phyloP scores from a whole-genome alignment of 2,113 vertebrate genomes.

The Hyperoodon ampullatus region DNA sequence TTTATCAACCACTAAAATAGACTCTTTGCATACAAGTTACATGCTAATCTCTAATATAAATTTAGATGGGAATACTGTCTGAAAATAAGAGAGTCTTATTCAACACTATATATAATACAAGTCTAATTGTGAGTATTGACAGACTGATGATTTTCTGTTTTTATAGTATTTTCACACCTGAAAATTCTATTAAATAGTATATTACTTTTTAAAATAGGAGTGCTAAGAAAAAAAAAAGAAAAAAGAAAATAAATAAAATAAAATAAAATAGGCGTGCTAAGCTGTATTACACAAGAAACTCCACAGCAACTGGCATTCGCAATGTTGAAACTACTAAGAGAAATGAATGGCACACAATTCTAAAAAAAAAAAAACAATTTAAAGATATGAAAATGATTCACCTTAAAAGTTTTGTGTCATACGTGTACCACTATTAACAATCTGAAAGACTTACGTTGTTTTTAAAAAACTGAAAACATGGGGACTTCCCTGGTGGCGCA shows the following conservation, averaged over 20 bases:
- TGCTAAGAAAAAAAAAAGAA: neutral
- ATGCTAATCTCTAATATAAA: constrained; percentile 12
- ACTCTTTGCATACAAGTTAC: neutral
- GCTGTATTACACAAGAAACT: neutral
- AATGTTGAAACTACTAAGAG: neutral
- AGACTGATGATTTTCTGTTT: neutral
- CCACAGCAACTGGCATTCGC: neutral
- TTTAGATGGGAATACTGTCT: neutral
- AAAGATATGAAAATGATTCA: neutral
- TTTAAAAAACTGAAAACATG: constrained; percentile 7
- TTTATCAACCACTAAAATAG: constrained; percentile 31
- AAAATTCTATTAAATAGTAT: neutral
- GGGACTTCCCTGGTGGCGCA: neutral
- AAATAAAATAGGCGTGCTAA: neutral
- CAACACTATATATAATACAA: neutral
- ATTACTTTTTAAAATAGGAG: neutral
- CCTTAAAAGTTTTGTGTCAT: neutral
- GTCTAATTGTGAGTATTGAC: neutral
- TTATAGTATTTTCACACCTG: constrained; percentile 24
- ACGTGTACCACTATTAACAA: constrained; percentile 4
- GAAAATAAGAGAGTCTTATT: neutral
- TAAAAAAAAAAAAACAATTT: constrained; percentile 18
- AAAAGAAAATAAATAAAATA: too few relatives aligned
- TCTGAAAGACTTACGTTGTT: neutral
- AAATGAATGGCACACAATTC: neutral